Evolutionary conservation across 37 sponge, comb jelly and placozoan species (phyloP), one percentile per base, ranked within the genome.

Genomic region (Chondrilla cf. caribensis): DNA sequence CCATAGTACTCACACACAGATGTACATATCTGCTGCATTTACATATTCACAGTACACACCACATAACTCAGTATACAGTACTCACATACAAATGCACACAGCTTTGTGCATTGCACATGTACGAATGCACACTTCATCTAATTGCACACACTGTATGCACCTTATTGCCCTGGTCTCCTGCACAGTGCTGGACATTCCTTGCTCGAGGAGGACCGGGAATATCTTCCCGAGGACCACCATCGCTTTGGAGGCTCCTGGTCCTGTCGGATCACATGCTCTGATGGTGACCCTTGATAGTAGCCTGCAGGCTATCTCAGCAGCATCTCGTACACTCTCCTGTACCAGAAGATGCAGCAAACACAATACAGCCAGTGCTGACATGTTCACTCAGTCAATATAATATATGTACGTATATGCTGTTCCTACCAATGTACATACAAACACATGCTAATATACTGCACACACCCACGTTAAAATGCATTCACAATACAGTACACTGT

Each of bases 281-380:
- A 93, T 79, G 17, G 92, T 97, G 36, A 89, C 85, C 65, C 87
- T 91, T 68, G 83, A 86, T 33, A 97, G 87, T 8, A 90, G 62
- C 31, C 58, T 84, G 77, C 89, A 91, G 15, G 93, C 89, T 28
- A 80, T 40, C 19, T 60, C 84, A 78, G 95, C 95, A 71, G 95
- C 92, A 38, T 84, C 81, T 18, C 95, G 81, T 6, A 91, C 92
- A 29, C 89, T 81, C 79, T 91, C 95, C 93, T 92, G 44, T 38
- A 72, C 0, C 28, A 54, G 78, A 31, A 77, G 22, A 83, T 17
- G 29, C 54, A 24, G 19, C 44, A 54, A 79, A 38, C 28, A 41
- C n/a, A 41, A 77, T n/a, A n/a, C n/a, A n/a, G n/a, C n/a, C n/a
- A n/a, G n/a, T n/a, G n/a, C n/a, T n/a, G n/a, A n/a, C n/a, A n/a